Percentiles rank a stretch among this genome's conserved stretches.
phyloP scores from a whole-genome alignment of 2,888 invertebrate species.

The Lamellibrachia satsuma region DNA sequence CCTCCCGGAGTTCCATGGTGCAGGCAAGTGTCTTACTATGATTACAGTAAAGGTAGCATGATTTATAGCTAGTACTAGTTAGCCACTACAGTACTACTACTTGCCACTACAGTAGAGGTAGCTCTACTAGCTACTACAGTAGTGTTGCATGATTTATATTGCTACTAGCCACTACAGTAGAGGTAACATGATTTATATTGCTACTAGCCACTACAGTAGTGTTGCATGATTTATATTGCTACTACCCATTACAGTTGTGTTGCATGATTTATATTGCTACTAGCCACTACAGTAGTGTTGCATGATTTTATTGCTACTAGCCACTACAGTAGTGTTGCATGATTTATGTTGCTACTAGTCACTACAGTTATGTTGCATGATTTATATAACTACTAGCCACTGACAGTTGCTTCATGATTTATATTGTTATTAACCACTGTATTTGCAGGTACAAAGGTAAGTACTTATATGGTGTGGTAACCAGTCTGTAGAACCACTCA shows the following conservation, averaged over 20 bases:
- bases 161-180: background rate
- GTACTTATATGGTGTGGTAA: too few species aligned
- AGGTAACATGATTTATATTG: background rate
- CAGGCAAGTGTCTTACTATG: conserved; percentile 49
- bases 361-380: background rate
- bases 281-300: background rate
- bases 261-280: background rate
- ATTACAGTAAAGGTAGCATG: background rate
- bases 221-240: background rate
- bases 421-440: too few species aligned
- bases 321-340: background rate
- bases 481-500: too few species aligned
- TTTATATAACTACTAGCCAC: too few species aligned
- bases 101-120: background rate
- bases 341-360: background rate
- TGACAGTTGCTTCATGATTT: too few species aligned
- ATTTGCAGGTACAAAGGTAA: too few species aligned
- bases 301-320: background rate
- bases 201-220: background rate
- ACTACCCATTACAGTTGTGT: background rate
- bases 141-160: background rate
- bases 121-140: background rate
- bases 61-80: background rate
- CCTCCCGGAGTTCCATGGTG: conserved; percentile 59
- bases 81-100: background rate